phyloP scores from a whole-genome alignment of 2,888 invertebrate species.

The Brassicogethes aeneus region DNA sequence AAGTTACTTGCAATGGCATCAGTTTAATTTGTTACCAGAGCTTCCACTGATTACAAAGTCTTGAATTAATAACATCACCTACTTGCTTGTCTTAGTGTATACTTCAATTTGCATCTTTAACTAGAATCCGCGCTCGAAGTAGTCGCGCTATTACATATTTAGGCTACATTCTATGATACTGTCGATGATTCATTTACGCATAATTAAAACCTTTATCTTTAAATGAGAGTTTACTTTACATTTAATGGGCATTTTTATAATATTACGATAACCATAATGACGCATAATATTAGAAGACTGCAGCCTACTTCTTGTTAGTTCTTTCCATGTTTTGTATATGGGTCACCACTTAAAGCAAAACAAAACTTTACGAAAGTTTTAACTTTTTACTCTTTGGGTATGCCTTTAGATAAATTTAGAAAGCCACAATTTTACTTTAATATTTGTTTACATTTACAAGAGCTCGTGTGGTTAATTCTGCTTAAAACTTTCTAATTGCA shows the following conservation, averaged over 20 bases:
- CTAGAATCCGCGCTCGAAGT: constrained; percentile 26
- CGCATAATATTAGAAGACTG: too few relatives aligned
- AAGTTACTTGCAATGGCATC: constrained; percentile 12
- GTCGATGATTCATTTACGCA: constrained; percentile 17
- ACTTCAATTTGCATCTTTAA: constrained; percentile 33
- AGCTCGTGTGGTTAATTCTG: too few relatives aligned
- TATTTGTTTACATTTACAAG: too few relatives aligned
- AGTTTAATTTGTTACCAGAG: constrained; percentile 22
- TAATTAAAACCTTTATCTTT: constrained; percentile 19
- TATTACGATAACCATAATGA: too few relatives aligned
- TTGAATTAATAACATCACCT: constrained; percentile 28
- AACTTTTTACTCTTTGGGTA: too few relatives aligned
- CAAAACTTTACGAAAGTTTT: too few relatives aligned
- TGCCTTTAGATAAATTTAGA: too few relatives aligned
- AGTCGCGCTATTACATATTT: constrained; percentile 19
- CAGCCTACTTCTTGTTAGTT: too few relatives aligned
- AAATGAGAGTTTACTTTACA: constrained; percentile 13
- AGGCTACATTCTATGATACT: constrained; percentile 13
- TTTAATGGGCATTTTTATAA: neutral
- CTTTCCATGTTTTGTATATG: too few relatives aligned
- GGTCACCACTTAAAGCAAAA: too few relatives aligned
- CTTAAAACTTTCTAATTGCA: too few relatives aligned
- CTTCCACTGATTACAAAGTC: constrained; percentile 25
- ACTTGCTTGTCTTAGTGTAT: constrained; percentile 27
- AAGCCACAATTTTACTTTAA: too few relatives aligned